These are phyloP conservation scores for Vultur gryphus DNA, from an alignment of 2,797 vertebrate species.

Conservation along the genomic window DNA sequence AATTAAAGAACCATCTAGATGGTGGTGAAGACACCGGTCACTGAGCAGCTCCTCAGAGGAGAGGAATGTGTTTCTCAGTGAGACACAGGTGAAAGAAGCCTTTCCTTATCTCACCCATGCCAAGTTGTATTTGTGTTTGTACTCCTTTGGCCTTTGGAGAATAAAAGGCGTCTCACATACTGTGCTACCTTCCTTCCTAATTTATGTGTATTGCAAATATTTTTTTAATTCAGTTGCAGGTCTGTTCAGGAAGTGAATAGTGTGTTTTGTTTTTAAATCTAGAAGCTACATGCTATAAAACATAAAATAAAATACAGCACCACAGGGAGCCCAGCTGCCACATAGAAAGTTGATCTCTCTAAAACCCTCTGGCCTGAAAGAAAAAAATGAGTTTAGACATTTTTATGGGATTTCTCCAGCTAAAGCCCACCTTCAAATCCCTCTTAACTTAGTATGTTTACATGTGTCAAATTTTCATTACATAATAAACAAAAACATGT, in stretches of 20 bases:
- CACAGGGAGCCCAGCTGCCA: slow-evolving; percentile 42
- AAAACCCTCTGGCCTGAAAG: slow-evolving; percentile 32
- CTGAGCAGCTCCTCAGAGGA: not conserved
- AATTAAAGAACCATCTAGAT: not conserved
- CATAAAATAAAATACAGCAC: slow-evolving; percentile 48
- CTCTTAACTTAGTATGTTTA: slow-evolving; percentile 32
- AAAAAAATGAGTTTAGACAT: slow-evolving; percentile 24
- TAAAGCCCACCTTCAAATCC: slow-evolving; percentile 26
- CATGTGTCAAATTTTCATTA: slow-evolving; percentile 42
- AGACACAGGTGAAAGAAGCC: not conserved
- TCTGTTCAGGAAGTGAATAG: slow-evolving; percentile 38
- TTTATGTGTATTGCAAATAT: not conserved
- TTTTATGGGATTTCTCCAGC: slow-evolving; percentile 41
- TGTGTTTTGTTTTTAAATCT: slow-evolving; percentile 40
- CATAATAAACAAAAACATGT: slow-evolving; percentile 54
- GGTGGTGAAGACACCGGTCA: not conserved
- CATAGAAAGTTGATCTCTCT: slow-evolving; percentile 35
- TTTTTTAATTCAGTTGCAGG: slow-evolving; percentile 32
- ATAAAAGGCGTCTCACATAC: not conserved
- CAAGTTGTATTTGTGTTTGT: not conserved
- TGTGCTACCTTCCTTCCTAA: not conserved
- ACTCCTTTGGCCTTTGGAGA: not conserved
- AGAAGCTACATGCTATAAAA: slow-evolving; percentile 49
- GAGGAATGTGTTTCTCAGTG: no score
- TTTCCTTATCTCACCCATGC: not conserved